phyloP scores from a whole-genome alignment of 2,797 vertebrate genomes.

The Falco concolor region DNA sequence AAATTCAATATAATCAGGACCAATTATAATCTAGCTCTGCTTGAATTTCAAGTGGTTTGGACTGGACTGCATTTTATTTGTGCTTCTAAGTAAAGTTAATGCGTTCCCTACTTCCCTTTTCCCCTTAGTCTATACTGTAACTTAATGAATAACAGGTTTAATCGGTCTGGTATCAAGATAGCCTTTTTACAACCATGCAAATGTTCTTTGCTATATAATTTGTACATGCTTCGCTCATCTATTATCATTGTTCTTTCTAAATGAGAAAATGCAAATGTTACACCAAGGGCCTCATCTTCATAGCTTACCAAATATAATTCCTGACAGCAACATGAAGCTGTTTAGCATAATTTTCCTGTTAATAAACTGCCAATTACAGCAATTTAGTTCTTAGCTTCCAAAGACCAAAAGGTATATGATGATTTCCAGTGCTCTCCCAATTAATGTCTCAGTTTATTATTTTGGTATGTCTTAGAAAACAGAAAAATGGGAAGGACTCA shows the following conservation, averaged over 20 bases:
- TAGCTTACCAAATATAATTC: constrained; percentile 75
- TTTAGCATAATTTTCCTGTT: constrained; percentile 89
- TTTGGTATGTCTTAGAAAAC: constrained; percentile 59
- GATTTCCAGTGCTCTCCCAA: neutral
- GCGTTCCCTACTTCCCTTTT: neutral
- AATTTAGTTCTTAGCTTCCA: constrained; percentile 54
- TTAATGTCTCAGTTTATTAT: constrained; percentile 56
- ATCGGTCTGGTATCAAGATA: constrained; percentile 51
- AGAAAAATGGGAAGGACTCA: constrained; percentile 36
- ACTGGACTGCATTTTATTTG: neutral
- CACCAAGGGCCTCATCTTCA: constrained; percentile 59
- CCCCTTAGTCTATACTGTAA: neutral
- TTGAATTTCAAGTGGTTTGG: constrained; percentile 14
- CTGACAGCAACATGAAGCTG: constrained; percentile 78
- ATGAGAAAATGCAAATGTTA: constrained; percentile 83
- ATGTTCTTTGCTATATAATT: constrained; percentile 63
- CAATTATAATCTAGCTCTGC: neutral
- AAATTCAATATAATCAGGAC: neutral
- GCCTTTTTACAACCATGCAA: constrained; percentile 52
- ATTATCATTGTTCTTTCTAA: constrained; percentile 77
- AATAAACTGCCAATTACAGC: constrained; percentile 88
- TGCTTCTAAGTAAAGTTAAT: constrained; percentile 4
- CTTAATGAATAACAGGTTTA: constrained; percentile 55
- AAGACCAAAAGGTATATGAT: constrained; percentile 27
- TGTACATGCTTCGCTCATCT: constrained; percentile 75